A percentile compares a stretch with the other conserved stretches of the same genome.
Evolutionary conservation across 2,797 vertebrate genomes (phyloP).

Genomic region (Coregonus ussuriensis): DNA sequence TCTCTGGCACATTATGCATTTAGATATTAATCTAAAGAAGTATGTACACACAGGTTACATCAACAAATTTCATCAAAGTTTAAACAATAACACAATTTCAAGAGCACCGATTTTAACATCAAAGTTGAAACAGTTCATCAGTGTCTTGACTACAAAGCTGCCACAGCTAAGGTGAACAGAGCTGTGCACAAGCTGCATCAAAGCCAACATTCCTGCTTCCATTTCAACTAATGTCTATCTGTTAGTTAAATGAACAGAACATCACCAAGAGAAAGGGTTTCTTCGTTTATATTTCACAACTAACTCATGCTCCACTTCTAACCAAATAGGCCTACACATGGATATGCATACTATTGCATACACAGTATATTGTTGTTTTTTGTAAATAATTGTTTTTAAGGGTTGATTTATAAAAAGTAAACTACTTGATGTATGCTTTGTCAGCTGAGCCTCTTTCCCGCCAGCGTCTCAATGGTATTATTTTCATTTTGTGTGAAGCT

Average conservation of each 20-base stretch:
- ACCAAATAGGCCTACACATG: too few species aligned
- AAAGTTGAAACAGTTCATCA: slow-evolving; percentile 12
- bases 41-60: too few species aligned
- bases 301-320: too few species aligned
- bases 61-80: not conserved
- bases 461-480: too few species aligned
- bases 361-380: too few species aligned
- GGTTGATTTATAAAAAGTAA: too few species aligned
- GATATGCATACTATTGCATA: too few species aligned
- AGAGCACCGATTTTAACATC: slow-evolving; percentile 8
- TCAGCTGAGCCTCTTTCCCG: not conserved
- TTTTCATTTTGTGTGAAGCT: not conserved
- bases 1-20: too few species aligned
- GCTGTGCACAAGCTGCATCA: not conserved
- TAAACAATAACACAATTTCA: slow-evolving; percentile 8
- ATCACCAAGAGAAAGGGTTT: too few species aligned
- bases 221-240: slow-evolving; percentile 16
- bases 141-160: not conserved
- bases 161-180: slow-evolving; percentile 11
- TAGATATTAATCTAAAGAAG: not conserved
- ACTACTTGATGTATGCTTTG: too few species aligned
- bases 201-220: slow-evolving; percentile 37
- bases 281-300: too few species aligned
- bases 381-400: too few species aligned
- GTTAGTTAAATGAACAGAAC: not conserved